These are phyloP conservation scores for Erinaceus europaeus DNA, from an alignment of 2,113 vertebrate genomes.

Conservation along the genomic window DNA sequence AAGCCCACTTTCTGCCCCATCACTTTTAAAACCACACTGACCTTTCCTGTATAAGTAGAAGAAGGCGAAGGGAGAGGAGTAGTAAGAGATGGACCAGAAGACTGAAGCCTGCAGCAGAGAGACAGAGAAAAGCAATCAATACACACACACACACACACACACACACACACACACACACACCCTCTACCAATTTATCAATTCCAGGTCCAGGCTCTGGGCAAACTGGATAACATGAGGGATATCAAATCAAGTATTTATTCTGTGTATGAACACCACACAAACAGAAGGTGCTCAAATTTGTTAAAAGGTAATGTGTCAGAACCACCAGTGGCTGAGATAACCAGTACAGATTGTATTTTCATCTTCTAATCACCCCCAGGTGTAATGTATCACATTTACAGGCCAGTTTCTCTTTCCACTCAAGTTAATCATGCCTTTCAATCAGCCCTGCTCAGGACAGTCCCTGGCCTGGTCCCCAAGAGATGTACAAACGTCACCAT, in stretches of 20 bases:
- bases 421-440: slow-evolving; percentile 22
- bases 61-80: slow-evolving; percentile 90
- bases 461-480: slow-evolving; percentile 47
- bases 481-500: slow-evolving; percentile 48
- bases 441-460: slow-evolving; percentile 45
- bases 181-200: no score
- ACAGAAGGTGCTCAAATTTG: background rate
- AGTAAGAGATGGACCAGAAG: slow-evolving; percentile 92
- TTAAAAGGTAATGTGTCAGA: background rate
- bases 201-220: slow-evolving; percentile 31
- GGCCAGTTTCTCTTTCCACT: slow-evolving; percentile 5
- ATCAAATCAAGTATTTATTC: background rate
- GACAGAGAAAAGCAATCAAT: slow-evolving; percentile 45
- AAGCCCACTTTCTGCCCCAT: slow-evolving; percentile 24
- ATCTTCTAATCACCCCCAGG: background rate
- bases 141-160: background rate
- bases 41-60: slow-evolving; percentile 95
- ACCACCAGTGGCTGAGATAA: slow-evolving; percentile 2
- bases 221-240: background rate
- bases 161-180: background rate
- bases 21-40: slow-evolving; percentile 72
- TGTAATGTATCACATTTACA: background rate
- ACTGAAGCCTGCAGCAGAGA: slow-evolving; percentile 86
- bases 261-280: background rate
- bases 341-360: background rate